Percentiles rank a stretch among this genome's conserved stretches.
phyloP scores from a whole-genome alignment of 2,797 vertebrate genomes.

The Protonibea diacanthus region DNA sequence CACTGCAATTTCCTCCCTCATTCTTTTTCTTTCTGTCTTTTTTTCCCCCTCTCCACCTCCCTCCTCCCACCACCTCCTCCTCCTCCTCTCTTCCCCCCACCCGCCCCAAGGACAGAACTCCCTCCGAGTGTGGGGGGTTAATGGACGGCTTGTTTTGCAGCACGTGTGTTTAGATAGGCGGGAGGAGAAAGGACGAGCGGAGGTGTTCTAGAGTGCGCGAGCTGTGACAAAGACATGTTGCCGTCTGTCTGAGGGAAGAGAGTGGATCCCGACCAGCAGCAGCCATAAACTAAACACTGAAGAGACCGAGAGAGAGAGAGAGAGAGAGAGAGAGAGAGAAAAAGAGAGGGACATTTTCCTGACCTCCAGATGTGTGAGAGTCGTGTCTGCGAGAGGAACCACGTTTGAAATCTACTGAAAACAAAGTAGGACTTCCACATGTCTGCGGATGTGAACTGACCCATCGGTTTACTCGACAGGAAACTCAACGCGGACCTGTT shows the following conservation, averaged over 20 bases:
- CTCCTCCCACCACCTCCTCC: neutral
- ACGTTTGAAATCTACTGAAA: conserved; percentile 36
- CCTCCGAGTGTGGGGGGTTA: conserved; percentile 74
- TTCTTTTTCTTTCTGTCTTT: conserved; percentile 76
- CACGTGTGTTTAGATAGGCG: conserved; percentile 67
- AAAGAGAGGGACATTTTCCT: conserved; percentile 27
- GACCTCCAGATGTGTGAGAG: conserved; percentile 39
- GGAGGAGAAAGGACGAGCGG: conserved; percentile 56
- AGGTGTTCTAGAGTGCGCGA: conserved; percentile 48
- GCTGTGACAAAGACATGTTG: conserved; percentile 38
- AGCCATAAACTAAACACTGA: conserved; percentile 52
- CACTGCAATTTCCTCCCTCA: conserved; percentile 94
- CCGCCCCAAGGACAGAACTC: conserved; percentile 69
- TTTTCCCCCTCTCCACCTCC: neutral
- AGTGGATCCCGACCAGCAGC: conserved; percentile 30
- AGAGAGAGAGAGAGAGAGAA: neutral
- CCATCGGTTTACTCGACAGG: conserved; percentile 66
- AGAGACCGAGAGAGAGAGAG: neutral
- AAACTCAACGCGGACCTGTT: conserved; percentile 75
- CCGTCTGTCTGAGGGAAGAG: conserved; percentile 36
- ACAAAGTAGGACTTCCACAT: conserved; percentile 64
- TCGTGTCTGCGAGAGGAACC: conserved; percentile 24
- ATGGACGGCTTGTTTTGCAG: conserved; percentile 72
- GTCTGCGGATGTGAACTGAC: conserved; percentile 67
- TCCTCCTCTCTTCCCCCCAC: conserved; percentile 32